Evolutionary conservation across 30 jellyfish, hydroid and myxozoan genomes (phyloP), one percentile per base, ranked within the genome.

Genomic region (Cassiopea xamachana): DNA sequence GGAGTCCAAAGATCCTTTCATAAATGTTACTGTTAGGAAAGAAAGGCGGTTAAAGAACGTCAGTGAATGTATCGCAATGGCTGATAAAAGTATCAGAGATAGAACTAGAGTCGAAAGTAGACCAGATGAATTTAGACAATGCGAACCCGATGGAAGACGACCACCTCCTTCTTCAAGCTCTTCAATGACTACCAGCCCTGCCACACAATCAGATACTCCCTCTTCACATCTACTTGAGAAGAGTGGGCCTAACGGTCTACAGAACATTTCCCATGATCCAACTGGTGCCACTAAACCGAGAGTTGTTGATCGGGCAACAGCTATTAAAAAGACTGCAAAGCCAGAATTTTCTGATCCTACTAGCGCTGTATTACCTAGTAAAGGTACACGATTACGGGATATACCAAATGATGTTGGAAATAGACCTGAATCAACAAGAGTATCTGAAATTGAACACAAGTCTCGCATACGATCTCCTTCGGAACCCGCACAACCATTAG

Each of bases 221-320:
- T 71, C 80, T 1, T 71, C 80, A 7, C n/a, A n/a, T 39, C 80
- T 8, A 55, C 55, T 71, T 12, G 80, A 71, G 10, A 43, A 71
- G 27, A 71, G 27, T 15, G 51, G 80, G 0, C 50, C 50, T 2
- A 27, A 55, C 27, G 50, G 7, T 9, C 1, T 71, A 43, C 80
- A 17, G 1, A 60, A 15, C 59, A 76, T 46, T 17, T 19, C 87
- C 27, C 77, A 50, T 73, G 93, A 86, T 45, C 87, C 87, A 5
- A 74, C 87, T 14, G 92, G 92, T 58, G 92, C 83, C 13, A 74
- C 87, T 6, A 74, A 60, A 61, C 87, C 93, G 4, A 86, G 74
- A 61, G 27, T 74, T 48, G 79, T 83, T 5, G 86, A 72, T 1
- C 84, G 92, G 2, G 86, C 87, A 51, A 59, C 87, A 46, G 93